A percentile compares a stretch with the other conserved stretches of the same genome.
phyloP scores from a whole-genome alignment of 2,797 vertebrate genomes.

The Hapalemur alaotrensis region DNA sequence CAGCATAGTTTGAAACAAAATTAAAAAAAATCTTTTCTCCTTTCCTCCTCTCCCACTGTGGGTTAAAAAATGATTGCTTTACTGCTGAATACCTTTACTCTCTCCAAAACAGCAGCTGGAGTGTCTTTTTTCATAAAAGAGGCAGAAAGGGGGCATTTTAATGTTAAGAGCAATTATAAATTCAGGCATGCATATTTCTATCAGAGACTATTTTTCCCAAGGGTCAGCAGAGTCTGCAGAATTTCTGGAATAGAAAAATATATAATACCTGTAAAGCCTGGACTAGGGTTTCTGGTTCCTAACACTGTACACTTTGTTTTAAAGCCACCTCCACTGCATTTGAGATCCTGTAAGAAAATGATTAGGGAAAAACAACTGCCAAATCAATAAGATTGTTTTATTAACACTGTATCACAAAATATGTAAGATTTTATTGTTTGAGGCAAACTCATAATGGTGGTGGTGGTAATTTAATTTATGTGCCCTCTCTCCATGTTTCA shows the following conservation, averaged over 20 bases:
- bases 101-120: neutral
- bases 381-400: neutral
- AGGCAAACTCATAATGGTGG: neutral
- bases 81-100: neutral
- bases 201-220: neutral
- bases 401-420: neutral
- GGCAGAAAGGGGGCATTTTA: neutral
- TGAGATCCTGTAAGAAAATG: conserved; percentile 18
- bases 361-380: neutral
- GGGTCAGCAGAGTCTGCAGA: neutral
- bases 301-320: neutral
- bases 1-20: neutral
- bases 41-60: neutral
- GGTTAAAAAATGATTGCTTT: neutral
- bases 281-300: neutral
- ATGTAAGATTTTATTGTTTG: neutral
- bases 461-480: neutral
- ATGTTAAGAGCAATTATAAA: neutral
- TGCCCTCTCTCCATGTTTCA: neutral
- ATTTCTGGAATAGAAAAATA: neutral
- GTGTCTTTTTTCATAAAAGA: neutral
- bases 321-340: neutral
- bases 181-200: neutral
- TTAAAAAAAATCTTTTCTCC: neutral
- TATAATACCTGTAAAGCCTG: neutral